Percentiles rank a stretch among this genome's conserved stretches.
These are phyloP conservation scores for Xenopus tropicalis DNA, from an alignment of 2,113 vertebrate species.

Conservation along the genomic window UCB_Xtro_10.0 CM004452.2:24418501-24419000, in stretches of 20 bases:
- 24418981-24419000: constrained; percentile 9
- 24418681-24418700: not conserved
- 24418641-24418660: not conserved
- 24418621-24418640: not conserved
- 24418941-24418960: constrained; percentile 32
- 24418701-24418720: not conserved
- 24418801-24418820: not conserved
- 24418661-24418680: not conserved
- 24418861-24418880: constrained; percentile 25
- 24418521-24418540: no score
- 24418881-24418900: constrained; percentile 14
- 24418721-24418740: not conserved
- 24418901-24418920: constrained; percentile 23
- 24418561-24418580: no score
- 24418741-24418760: not conserved
- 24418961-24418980: constrained; percentile 30
- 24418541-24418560: no score
- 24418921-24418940: constrained; percentile 42
- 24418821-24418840: constrained; percentile 5
- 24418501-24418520: no score
- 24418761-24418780: not conserved
- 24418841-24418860: not conserved
- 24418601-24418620: no score
- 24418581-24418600: no score
- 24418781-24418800: constrained; percentile 1